Base-by-base conservation (phyloP, 2,113 vertebrate genomes). In the Struthio camelus region DNA sequence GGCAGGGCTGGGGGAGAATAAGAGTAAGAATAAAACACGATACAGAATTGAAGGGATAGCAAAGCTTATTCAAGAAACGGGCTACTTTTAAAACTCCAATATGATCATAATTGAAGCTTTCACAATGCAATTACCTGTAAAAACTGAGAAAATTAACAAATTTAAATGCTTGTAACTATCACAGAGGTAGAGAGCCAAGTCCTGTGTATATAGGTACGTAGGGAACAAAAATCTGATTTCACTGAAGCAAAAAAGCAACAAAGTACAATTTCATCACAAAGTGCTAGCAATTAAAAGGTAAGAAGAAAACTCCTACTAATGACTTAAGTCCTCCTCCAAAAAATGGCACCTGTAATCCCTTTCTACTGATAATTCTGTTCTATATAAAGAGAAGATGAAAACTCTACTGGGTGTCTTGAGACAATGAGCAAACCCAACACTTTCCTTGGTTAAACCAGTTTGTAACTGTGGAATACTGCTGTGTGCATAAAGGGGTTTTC, bases 81-180 rank as follows among this genome's bases (percentile, higher is more conserved):
- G 34, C 8, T 58, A 50, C 54, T 77, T 90, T 48, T 14, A 80
- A 95, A 89, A 94, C 71, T 90, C 83, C 73, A 66, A 89, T 54
- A 34, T 20, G 19, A 89, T 42, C 54, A 20, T 72, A 25, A 27
- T 48, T 53, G 58, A 84, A 89, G 80, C 27, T 90, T 92, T 94
- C 70, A 89, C 44, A 94, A 80, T 66, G 79, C 48, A 93, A 92
- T 89, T 95, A 91, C 32, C 66, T 59, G 7, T 24, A 80, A 92
- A 92, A 89, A 27, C 3, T 9, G 58, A 66, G 48, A 48, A 92
- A 79, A 89, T 80, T 93, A 79, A 73, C 53, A 85, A 20, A 24
- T 72, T 87, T 79, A 89, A 92, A 85, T 87, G 16, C 15, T 42
- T 44, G 62, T 85, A 70, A 66, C 36, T 81, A 0, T 72, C 71